These are phyloP conservation scores for Vultur gryphus DNA, from an alignment of 2,797 vertebrate species.

Conservation along the genomic window DNA sequence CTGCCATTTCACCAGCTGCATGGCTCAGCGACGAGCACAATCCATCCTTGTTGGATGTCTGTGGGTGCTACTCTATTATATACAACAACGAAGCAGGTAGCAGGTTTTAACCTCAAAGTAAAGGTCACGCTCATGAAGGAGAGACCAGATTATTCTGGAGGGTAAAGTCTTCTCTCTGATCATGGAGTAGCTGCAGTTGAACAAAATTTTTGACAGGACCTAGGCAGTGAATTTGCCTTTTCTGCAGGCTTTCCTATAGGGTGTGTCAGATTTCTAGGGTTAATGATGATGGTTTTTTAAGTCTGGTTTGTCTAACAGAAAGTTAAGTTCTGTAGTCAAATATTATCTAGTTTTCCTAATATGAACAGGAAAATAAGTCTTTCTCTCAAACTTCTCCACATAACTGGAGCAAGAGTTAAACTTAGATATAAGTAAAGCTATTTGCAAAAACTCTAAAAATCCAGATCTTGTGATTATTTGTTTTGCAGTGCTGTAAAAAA, in stretches of 20 bases:
- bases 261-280: background rate
- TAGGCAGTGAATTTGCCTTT: background rate
- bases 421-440: background rate
- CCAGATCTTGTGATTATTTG: background rate
- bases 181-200: background rate
- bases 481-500: background rate
- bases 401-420: background rate
- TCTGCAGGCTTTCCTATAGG: background rate
- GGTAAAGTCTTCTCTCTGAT: background rate
- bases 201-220: background rate
- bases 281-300: background rate
- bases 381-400: background rate
- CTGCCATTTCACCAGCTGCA: background rate
- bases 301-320: background rate
- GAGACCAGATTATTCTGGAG: background rate
- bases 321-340: background rate
- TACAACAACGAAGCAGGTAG: background rate
- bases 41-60: background rate
- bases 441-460: background rate
- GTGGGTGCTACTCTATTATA: background rate
- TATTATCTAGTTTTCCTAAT: background rate
- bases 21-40: background rate
- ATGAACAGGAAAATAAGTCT: background rate
- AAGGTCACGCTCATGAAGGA: background rate
- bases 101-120: background rate